Base-by-base conservation (phyloP, 2,888 invertebrate genomes). In the Drepanosiphum platanoidis region DNA sequence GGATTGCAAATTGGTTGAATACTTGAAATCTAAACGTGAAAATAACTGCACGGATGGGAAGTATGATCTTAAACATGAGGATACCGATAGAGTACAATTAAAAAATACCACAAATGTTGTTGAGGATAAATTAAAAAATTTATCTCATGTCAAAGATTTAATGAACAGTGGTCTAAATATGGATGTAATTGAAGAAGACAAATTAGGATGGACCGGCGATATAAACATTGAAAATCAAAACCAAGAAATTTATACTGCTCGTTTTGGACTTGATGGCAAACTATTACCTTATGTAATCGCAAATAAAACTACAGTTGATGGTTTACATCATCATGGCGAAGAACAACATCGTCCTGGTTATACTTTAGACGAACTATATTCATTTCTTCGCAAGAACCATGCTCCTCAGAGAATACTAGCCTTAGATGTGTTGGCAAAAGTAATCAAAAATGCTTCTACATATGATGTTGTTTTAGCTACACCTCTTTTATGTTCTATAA, bases 301-400 rank as follows among this genome's bases (percentile, higher is more conserved):
- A 74, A 92, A 93, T 88, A 90, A 92, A 36, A 91, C 92, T 86
- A 91, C 91, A 75, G 86, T 88, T n/a, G 92, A 92, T 87, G 94
- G 93, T 66, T 91, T 98, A 27, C 97, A 96, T 90, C 95, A 98
- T 90, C 98, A 98, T 90, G 97, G 97, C 0, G 95, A 96, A 87
- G 98, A 98, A 89, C 95, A 97, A 11, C 94, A 94, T 87, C 92
- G 96, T 87, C 95, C 98, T 3, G 98, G 98, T 0, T 98, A 98
- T 90, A 94, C 96, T 0, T 89, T 98, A 18, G 95, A 95, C 87
- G 98, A 98, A 90, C 90, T 98, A 0, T 93, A 97, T 88, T 94
- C 95, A 87, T 90, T 98, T 1, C 93, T 94, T 52, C 89, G 92
- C 27, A 92, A 91, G 87, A 92, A 94, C 70, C 91, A 95, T n/a